phyloP scores from a whole-genome alignment of 2,113 vertebrate genomes.

The Choloepus hoffmanni region DNA sequence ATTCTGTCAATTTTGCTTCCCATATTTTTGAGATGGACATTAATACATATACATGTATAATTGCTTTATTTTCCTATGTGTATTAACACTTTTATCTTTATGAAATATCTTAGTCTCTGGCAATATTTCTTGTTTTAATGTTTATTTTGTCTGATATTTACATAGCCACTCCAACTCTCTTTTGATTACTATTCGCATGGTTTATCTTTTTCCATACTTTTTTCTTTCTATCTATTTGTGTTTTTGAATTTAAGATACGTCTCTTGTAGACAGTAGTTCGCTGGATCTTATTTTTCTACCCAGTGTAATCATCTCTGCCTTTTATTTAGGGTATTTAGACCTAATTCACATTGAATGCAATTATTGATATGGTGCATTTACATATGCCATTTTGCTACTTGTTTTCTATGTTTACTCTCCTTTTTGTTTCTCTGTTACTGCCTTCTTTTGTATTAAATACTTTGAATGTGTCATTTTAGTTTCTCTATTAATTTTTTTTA shows the following conservation, averaged over 20 bases:
- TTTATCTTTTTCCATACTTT: constrained; percentile 22
- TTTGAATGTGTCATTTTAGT: not conserved
- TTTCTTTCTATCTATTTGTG: not conserved
- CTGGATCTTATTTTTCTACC: not conserved
- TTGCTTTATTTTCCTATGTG: not conserved
- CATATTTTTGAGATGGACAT: not conserved
- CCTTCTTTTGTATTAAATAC: not conserved
- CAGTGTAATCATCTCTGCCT: not conserved
- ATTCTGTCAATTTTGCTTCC: not conserved
- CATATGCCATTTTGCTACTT: not conserved
- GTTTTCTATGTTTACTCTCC: not conserved
- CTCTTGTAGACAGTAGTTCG: not conserved
- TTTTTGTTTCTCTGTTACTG: constrained; percentile 5
- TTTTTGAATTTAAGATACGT: not conserved
- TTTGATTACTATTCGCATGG: not conserved
- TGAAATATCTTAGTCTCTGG: not conserved
- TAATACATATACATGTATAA: not conserved
- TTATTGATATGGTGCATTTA: not conserved
- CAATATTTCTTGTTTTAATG: not conserved
- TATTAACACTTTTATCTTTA: not conserved
- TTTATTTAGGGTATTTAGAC: not conserved
- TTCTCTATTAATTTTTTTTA: constrained; percentile 20
- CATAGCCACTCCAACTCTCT: not conserved
- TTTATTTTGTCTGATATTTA: not conserved
- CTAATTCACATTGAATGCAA: not conserved